These are phyloP conservation scores for Lepidurus packardi DNA, from an alignment of 1,140 invertebrate species.

Conservation along the genomic window DNA sequence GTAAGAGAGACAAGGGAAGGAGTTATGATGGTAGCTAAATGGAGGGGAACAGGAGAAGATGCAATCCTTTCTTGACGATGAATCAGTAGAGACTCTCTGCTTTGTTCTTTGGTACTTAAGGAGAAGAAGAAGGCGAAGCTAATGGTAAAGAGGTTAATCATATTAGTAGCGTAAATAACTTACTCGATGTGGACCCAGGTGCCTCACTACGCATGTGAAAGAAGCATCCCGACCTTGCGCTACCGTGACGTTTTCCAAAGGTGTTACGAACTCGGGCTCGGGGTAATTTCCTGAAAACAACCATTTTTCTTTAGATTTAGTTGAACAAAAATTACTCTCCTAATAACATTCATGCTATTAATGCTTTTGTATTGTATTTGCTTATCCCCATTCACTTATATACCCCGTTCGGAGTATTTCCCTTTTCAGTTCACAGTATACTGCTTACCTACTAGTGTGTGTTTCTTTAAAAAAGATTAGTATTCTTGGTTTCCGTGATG, in stretches of 20 bases:
- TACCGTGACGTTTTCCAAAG: conserved; percentile 78
- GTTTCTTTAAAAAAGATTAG: no score
- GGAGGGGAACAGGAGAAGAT: neutral
- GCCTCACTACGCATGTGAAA: conserved; percentile 83
- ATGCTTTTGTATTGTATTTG: no score
- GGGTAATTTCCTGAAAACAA: conserved; percentile 1
- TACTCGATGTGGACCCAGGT: conserved; percentile 87
- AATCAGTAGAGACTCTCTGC: neutral
- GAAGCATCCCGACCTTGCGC: conserved; percentile 78
- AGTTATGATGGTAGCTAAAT: neutral
- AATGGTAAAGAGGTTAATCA: conserved; percentile 14
- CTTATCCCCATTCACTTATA: no score
- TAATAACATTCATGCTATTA: no score
- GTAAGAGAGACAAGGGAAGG: neutral
- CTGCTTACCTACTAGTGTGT: no score
- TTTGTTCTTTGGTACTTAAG: neutral
- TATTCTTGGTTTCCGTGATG: no score
- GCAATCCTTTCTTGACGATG: neutral
- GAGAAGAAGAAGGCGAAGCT: neutral
- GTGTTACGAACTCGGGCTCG: conserved; percentile 75
- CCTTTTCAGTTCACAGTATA: no score
- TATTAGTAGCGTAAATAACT: conserved; percentile 48
- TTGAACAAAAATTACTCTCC: neutral
- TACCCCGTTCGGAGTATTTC: no score
- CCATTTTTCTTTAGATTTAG: neutral